phyloP scores from a whole-genome alignment of 2,113 vertebrate genomes.

The Cavia aperea region DNA sequence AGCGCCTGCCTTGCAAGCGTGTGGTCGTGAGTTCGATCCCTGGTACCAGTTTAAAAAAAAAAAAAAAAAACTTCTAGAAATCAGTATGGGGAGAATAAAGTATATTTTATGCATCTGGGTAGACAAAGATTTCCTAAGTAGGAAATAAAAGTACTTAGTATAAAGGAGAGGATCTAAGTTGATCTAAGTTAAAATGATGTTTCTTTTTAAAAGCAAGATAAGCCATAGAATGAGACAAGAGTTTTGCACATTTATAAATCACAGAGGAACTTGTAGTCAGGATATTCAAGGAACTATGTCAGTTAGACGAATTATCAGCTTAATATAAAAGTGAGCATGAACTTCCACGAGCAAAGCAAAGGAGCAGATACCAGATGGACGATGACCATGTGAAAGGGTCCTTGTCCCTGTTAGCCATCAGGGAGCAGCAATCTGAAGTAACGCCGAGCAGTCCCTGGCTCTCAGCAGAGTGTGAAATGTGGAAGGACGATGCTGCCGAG shows the following conservation, averaged over 20 bases:
- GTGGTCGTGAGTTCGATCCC: no score
- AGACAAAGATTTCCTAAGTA: background rate
- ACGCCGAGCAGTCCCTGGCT: background rate
- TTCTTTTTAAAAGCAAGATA: background rate
- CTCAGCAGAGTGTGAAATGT: background rate
- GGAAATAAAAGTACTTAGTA: background rate
- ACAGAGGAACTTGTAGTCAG: background rate
- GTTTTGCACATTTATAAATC: background rate
- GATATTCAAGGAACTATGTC: background rate
- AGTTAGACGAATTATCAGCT: background rate
- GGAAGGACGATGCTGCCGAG: background rate
- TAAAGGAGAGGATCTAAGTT: background rate
- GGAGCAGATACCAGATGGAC: background rate
- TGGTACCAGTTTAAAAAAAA: background rate
- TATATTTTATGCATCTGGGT: background rate
- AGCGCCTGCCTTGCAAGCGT: no score
- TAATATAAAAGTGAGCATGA: slow-evolving; percentile 1
- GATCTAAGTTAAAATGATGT: slow-evolving; percentile 17
- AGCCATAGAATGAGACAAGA: background rate
- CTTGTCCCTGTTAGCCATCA: background rate
- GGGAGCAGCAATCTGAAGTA: background rate
- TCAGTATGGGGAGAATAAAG: background rate
- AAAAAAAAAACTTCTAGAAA: background rate
- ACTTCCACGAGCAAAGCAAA: background rate
- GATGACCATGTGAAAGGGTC: background rate